Conservation (phyloP, 2,113 vertebrate genomes). For the Coturnix japonica region DNA sequence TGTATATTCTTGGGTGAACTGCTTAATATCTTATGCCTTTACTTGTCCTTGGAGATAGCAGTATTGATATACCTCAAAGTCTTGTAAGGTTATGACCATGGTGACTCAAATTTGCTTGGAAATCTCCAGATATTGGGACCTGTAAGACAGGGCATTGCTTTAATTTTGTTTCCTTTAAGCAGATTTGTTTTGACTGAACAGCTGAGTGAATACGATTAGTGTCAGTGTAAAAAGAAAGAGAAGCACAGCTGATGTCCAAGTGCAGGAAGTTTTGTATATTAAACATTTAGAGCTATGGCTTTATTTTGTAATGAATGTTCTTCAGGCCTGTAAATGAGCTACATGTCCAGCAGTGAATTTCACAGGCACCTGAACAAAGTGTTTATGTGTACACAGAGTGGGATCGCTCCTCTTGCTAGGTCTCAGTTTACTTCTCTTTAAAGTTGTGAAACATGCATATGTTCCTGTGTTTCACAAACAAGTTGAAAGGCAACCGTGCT, state of each 20-base stretch:
- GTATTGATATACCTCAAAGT: background rate
- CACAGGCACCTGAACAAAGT: constrained; percentile 13
- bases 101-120: background rate
- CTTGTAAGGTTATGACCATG: background rate
- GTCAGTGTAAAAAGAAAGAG: background rate
- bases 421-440: constrained; percentile 41
- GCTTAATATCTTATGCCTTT: background rate
- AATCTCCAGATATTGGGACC: background rate
- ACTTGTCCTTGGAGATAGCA: background rate
- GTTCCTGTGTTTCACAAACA: constrained; percentile 44
- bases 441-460: background rate
- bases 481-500: background rate
- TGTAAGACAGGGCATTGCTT: background rate
- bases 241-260: background rate
- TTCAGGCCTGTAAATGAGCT: background rate
- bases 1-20: background rate
- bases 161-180: background rate
- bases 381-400: background rate
- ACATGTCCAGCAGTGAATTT: background rate
- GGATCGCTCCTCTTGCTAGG: background rate
- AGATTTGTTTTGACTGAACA: background rate
- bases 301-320: background rate
- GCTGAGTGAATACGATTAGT: background rate
- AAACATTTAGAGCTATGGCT: background rate
- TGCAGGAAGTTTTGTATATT: background rate